phyloP scores from a whole-genome alignment of 2,797 vertebrate species.

The Cephalopachus bancanus region DNA sequence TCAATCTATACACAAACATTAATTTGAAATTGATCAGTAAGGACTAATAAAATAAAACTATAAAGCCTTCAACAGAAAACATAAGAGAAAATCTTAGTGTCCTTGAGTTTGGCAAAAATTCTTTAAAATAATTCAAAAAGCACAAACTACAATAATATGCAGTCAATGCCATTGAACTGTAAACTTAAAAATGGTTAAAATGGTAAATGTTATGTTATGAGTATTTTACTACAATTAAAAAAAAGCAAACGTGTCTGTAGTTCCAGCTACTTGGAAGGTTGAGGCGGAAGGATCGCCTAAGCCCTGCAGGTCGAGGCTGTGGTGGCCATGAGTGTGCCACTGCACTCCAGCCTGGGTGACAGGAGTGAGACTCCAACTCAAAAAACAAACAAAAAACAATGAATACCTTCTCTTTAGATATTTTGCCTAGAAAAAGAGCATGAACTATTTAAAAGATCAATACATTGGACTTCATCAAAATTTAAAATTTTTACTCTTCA shows the following conservation, averaged over 20 bases:
- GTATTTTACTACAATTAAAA: conserved; percentile 26
- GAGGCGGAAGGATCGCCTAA: background rate
- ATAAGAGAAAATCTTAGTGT: conserved; percentile 33
- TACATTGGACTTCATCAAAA: background rate
- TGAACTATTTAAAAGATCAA: background rate
- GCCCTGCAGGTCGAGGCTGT: background rate
- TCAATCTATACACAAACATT: background rate
- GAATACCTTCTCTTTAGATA: background rate
- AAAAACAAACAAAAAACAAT: background rate
- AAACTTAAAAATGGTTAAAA: conserved; percentile 47
- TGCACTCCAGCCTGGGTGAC: background rate
- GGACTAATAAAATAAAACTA: background rate
- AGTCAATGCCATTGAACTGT: conserved; percentile 1
- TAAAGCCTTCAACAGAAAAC: conserved; percentile 12
- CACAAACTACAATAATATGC: background rate
- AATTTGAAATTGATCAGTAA: conserved; percentile 43
- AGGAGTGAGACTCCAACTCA: background rate
- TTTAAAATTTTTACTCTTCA: conserved; percentile 29
- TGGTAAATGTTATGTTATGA: background rate
- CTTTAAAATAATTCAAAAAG: conserved; percentile 31
- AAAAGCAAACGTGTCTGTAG: background rate
- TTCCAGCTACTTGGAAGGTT: background rate
- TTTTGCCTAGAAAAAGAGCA: background rate
- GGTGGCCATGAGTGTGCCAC: background rate
- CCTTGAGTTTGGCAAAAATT: conserved; percentile 35